phyloP scores from a whole-genome alignment of 2,888 invertebrate genomes.

The Podotricha telesiphe region DNA sequence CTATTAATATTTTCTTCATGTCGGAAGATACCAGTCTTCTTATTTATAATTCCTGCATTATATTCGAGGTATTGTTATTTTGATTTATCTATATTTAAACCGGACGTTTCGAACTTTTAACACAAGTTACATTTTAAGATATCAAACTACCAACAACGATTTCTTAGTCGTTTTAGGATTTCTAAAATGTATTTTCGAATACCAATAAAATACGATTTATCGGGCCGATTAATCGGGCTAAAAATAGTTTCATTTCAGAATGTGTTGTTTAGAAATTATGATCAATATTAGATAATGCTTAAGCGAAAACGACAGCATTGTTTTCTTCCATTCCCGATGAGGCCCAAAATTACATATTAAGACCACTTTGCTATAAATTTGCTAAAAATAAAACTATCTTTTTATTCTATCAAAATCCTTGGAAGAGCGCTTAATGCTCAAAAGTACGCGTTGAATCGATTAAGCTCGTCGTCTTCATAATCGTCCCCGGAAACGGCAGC shows the following conservation, averaged over 20 bases:
- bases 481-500: conserved; percentile 48
- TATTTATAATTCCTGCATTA: not conserved
- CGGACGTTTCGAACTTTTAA: too few species aligned
- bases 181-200: too few species aligned
- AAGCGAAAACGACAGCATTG: not conserved
- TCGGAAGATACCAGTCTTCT: not conserved
- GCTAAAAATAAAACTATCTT: too few species aligned
- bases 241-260: too few species aligned
- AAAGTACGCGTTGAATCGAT: conserved; percentile 37
- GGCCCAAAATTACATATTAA: not conserved
- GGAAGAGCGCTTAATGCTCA: not conserved
- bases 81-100: not conserved
- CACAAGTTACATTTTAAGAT: too few species aligned
- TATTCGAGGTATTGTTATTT: not conserved
- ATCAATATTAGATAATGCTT: conserved; percentile 2
- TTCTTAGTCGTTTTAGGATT: too few species aligned
- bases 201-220: too few species aligned
- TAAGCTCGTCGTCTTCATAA: conserved; percentile 35
- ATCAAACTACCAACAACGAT: too few species aligned
- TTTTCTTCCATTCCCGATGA: not conserved
- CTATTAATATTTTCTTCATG: conserved; percentile 15
- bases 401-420: not conserved
- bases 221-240: too few species aligned
- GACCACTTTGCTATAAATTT: not conserved
- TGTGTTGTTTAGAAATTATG: not conserved